Percentiles rank a stretch among this genome's conserved stretches.
phyloP scores from a whole-genome alignment of 2,888 invertebrate species.

The Stenchaetothrips biformis region DNA sequence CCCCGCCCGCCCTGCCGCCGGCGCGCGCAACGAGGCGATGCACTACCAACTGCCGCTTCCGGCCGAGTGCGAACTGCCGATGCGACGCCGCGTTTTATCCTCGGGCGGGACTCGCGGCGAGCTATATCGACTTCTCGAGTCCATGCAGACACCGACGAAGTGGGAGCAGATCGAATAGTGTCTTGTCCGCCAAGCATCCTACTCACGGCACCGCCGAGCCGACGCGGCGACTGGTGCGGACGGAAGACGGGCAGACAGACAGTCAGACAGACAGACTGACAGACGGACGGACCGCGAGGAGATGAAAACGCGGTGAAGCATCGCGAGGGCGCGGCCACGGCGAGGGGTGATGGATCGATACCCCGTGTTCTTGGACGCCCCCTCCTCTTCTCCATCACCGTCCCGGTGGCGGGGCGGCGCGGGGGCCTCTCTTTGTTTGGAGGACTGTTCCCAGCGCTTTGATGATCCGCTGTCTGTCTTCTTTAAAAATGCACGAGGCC shows the following conservation, averaged over 20 bases:
- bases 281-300: neutral
- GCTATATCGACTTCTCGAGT: too few species aligned
- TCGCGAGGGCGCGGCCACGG: neutral
- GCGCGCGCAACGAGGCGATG: neutral
- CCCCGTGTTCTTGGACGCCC: neutral
- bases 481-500: constrained; percentile 7
- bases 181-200: too few species aligned
- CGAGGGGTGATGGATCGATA: constrained; percentile 4
- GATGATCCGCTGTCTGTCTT: constrained; percentile 23
- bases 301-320: constrained; percentile 2
- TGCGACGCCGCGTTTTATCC: too few species aligned
- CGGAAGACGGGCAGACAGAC: neutral
- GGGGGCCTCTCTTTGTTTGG: too few species aligned
- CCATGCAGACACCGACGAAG: too few species aligned
- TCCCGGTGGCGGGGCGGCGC: too few species aligned
- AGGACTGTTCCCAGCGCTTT: neutral
- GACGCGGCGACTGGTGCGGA: too few species aligned
- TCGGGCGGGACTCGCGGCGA: too few species aligned
- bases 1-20: neutral
- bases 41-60: neutral
- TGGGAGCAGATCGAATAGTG: neutral
- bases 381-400: neutral
- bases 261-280: neutral
- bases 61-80: neutral
- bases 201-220: too few species aligned